Evolutionary conservation across 1,140 invertebrate species (phyloP).

Genomic region (Saxidomus purpurata): DNA sequence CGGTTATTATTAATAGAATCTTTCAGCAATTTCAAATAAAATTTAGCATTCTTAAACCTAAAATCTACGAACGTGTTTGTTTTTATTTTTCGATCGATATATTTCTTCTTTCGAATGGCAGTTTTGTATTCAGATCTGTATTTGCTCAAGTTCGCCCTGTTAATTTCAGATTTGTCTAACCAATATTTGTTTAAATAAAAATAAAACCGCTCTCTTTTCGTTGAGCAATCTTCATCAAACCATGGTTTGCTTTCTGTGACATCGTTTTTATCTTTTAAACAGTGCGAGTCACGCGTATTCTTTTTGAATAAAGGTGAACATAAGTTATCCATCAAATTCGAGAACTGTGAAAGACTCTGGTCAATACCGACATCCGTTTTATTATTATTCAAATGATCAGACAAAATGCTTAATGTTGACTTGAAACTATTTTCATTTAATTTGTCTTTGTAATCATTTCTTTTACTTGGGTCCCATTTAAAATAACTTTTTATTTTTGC

Average conservation of each 20-base stretch:
- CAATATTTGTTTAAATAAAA: not conserved
- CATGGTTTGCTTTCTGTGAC: not conserved
- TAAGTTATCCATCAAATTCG: not conserved
- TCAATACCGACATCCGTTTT: not conserved
- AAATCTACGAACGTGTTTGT: not conserved
- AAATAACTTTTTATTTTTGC: not conserved
- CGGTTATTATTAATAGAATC: not conserved
- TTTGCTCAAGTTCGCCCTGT: not conserved
- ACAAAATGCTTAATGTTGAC: not conserved
- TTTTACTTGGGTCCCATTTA: not conserved
- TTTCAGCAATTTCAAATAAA: slow-evolving; percentile 21
- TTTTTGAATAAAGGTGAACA: not conserved
- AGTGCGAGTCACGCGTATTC: not conserved
- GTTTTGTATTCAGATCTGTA: slow-evolving; percentile 5
- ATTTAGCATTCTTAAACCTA: not conserved
- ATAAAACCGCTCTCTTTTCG: not conserved
- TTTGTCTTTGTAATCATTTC: not conserved
- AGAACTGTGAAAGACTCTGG: not conserved
- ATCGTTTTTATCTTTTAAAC: too few species aligned
- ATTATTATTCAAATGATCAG: not conserved
- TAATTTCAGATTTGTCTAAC: not conserved
- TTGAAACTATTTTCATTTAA: not conserved
- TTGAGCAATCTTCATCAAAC: slow-evolving; percentile 29
- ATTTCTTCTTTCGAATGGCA: not conserved
- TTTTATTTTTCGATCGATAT: not conserved